Percentiles rank a stretch among this genome's conserved stretches.
phyloP scores from a whole-genome alignment of 64 coral and sea anemone species.

The Hydrozoanthus tunicans region DNA sequence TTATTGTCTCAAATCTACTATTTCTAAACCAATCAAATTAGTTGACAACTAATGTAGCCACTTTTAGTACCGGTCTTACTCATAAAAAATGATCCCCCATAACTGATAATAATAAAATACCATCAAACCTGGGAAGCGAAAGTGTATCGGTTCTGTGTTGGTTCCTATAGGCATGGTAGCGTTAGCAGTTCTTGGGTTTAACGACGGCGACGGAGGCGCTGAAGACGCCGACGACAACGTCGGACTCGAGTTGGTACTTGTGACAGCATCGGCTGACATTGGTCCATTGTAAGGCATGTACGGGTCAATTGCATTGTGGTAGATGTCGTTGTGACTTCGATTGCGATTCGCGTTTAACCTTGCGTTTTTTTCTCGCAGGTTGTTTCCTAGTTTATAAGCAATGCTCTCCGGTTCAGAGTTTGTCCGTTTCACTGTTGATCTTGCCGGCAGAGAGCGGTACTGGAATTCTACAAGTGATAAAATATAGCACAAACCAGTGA shows the following conservation, averaged over 20 bases:
- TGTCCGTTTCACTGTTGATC: slow-evolving; percentile 32
- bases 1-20: too few species aligned
- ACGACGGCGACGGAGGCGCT: slow-evolving; percentile 38
- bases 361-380: slow-evolving; percentile 13
- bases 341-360: slow-evolving; percentile 34
- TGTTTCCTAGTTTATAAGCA: slow-evolving; percentile 24
- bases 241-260: slow-evolving; percentile 27
- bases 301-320: slow-evolving; percentile 32
- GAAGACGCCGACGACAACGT: slow-evolving; percentile 38
- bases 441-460: slow-evolving; percentile 39
- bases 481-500: background rate
- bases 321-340: slow-evolving; percentile 47
- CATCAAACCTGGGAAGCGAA: slow-evolving; percentile 31
- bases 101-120: background rate
- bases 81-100: background rate
- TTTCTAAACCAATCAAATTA: too few species aligned
- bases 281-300: slow-evolving; percentile 41
- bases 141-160: slow-evolving; percentile 4
- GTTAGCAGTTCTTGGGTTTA: slow-evolving; percentile 38
- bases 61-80: too few species aligned
- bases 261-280: slow-evolving; percentile 40
- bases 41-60: too few species aligned
- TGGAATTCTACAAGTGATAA: slow-evolving; percentile 10
- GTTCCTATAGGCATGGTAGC: background rate
- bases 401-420: slow-evolving; percentile 49